Conservation (phyloP, 2,113 vertebrate genomes). For the Protobothrops mucrosquamatus region DNA sequence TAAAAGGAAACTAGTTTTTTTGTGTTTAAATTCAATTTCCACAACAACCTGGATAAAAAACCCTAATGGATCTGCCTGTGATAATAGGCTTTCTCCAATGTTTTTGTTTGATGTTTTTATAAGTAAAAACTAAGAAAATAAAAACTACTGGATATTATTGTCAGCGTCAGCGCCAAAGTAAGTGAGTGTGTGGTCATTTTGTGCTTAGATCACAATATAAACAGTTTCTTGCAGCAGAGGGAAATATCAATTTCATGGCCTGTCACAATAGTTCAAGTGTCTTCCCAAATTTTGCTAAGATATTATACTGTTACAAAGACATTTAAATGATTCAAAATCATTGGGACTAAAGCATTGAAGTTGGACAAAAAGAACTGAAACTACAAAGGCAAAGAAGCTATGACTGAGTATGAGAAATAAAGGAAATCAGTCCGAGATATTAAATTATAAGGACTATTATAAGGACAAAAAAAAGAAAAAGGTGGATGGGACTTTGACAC, state of each 20-base stretch:
- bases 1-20: accelerated
- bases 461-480: slow-evolving; percentile 20
- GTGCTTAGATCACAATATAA: not conserved
- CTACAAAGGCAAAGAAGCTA: not conserved
- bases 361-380: not conserved
- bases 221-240: not conserved
- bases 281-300: not conserved
- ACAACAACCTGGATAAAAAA: slow-evolving; percentile 15
- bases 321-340: not conserved
- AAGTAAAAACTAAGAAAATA: slow-evolving; percentile 41
- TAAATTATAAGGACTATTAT: not conserved
- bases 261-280: not conserved
- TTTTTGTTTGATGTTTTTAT: slow-evolving; percentile 48
- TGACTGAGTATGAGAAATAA: not conserved
- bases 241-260: not conserved
- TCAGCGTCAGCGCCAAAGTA: slow-evolving; percentile 36
- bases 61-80: slow-evolving; percentile 29
- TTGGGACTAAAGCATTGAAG: not conserved
- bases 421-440: not conserved
- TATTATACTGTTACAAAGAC: not conserved
- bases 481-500: not conserved
- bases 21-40: slow-evolving; percentile 10
- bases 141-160: slow-evolving; percentile 44
- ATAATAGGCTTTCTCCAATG: slow-evolving; percentile 25
- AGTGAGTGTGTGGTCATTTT: slow-evolving; percentile 1